Evolutionary conservation across 2,113 vertebrate genomes (phyloP).

Genomic region (Nymphicus hollandicus): DNA sequence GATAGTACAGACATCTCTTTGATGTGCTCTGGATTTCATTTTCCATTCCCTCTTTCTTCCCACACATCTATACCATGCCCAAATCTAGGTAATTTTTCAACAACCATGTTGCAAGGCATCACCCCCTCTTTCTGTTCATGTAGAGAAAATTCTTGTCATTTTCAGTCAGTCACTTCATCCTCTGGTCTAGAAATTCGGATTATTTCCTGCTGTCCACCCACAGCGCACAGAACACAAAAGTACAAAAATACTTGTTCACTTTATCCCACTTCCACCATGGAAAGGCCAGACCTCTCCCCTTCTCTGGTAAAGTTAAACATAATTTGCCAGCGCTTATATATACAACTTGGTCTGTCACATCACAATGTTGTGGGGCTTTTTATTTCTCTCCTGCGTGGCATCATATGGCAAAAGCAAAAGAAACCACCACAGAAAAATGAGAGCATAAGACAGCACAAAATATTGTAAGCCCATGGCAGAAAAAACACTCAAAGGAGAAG

Average conservation of each 20-base stretch:
- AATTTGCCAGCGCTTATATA: not conserved
- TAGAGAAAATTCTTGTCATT: not conserved
- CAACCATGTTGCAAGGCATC: not conserved
- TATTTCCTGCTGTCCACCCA: not conserved
- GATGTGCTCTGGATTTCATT: conserved; percentile 38
- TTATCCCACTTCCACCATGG: not conserved
- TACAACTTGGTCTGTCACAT: not conserved
- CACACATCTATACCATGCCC: not conserved
- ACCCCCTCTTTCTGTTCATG: not conserved
- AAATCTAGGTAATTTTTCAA: not conserved
- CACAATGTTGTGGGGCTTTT: not conserved
- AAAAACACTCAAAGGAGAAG: not conserved
- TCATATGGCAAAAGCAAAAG: not conserved
- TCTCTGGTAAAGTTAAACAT: not conserved
- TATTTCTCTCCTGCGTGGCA: not conserved
- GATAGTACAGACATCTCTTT: not conserved
- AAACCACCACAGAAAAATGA: not conserved
- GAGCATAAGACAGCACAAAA: not conserved
- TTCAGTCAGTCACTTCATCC: not conserved
- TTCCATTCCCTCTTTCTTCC: conserved; percentile 41
- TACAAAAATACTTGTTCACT: not conserved
- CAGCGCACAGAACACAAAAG: not conserved
- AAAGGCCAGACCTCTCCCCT: not conserved
- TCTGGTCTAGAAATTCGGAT: not conserved
- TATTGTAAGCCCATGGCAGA: not conserved